Evolutionary conservation across 2,113 vertebrate genomes (phyloP).

Genomic region (Rhabdomys dilectus): DNA sequence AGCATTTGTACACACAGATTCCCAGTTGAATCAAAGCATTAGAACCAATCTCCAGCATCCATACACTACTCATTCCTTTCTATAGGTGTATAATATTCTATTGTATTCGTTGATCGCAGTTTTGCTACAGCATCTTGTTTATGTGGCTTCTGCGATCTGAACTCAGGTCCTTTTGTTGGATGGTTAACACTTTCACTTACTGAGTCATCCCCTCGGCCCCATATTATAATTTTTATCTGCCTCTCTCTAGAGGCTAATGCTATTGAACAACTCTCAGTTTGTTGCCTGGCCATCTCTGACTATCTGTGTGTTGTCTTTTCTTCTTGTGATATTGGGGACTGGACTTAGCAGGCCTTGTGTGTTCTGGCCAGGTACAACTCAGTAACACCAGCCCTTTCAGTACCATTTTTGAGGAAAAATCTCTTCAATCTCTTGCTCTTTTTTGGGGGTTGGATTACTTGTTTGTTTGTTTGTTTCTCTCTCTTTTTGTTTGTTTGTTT

Average conservation of each 20-base stretch:
- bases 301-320: background rate
- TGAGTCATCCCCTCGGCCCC: too few relatives aligned
- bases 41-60: too few relatives aligned
- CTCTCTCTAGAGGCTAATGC: background rate
- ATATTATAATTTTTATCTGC: background rate
- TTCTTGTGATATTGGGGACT: background rate
- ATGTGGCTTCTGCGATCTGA: background rate
- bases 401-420: background rate
- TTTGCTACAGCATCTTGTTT: background rate
- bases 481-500: background rate
- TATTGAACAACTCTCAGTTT: background rate
- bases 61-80: too few relatives aligned
- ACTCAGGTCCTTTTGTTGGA: background rate
- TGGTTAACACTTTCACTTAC: background rate
- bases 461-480: too few relatives aligned
- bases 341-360: too few relatives aligned
- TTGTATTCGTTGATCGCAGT: background rate
- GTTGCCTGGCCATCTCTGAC: background rate
- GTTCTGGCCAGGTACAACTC: too few relatives aligned
- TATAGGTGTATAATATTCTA: background rate
- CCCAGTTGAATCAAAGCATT: too few relatives aligned
- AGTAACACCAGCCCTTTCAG: background rate
- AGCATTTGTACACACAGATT: too few relatives aligned
- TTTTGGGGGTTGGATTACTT: background rate
- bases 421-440: background rate